Conservation (phyloP, 2,888 invertebrate species). For the Zaprionus obscuricornis region DNA sequence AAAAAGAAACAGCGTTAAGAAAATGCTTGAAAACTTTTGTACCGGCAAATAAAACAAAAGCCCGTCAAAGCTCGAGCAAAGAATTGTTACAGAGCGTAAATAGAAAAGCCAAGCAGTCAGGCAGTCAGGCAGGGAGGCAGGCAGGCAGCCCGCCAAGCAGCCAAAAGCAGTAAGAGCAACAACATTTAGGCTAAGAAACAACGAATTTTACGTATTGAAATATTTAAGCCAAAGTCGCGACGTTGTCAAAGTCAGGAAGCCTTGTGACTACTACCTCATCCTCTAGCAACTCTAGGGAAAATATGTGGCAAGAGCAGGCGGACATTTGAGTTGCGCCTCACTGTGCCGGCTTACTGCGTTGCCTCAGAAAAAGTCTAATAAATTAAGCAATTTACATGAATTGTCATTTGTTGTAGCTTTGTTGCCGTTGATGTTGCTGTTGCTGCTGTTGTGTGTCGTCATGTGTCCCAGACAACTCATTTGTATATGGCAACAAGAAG, state of each 20-base stretch:
- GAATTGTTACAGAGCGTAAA: slow-evolving; percentile 63
- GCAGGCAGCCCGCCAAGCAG: neutral
- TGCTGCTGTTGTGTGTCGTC: too few relatives aligned
- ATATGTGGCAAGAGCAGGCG: slow-evolving; percentile 56
- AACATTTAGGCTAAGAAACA: slow-evolving; percentile 35
- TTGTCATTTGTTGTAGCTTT: slow-evolving; percentile 66
- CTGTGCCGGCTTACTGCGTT: neutral
- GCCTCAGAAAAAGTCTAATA: slow-evolving; percentile 70
- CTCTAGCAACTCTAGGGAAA: neutral
- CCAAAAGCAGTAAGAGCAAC: slow-evolving; percentile 28
- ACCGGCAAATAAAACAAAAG: slow-evolving; percentile 70
- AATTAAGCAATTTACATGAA: slow-evolving; percentile 79
- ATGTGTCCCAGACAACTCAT: slow-evolving; percentile 68
- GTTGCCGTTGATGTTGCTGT: neutral
- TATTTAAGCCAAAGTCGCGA: slow-evolving; percentile 76
- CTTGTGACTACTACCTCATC: slow-evolving; percentile 43
- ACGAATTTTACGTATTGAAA: slow-evolving; percentile 44
- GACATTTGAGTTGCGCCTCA: slow-evolving; percentile 27
- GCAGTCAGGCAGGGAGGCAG: neutral
- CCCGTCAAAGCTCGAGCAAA: slow-evolving; percentile 55
- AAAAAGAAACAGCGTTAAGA: slow-evolving; percentile 32
- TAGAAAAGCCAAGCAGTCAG: slow-evolving; percentile 44
- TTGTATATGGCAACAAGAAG: slow-evolving; percentile 56
- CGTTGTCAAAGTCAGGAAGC: slow-evolving; percentile 75
- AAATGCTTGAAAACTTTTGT: slow-evolving; percentile 63